phyloP scores from a whole-genome alignment of 2,888 invertebrate species.

The Cephalotes varians region DNA sequence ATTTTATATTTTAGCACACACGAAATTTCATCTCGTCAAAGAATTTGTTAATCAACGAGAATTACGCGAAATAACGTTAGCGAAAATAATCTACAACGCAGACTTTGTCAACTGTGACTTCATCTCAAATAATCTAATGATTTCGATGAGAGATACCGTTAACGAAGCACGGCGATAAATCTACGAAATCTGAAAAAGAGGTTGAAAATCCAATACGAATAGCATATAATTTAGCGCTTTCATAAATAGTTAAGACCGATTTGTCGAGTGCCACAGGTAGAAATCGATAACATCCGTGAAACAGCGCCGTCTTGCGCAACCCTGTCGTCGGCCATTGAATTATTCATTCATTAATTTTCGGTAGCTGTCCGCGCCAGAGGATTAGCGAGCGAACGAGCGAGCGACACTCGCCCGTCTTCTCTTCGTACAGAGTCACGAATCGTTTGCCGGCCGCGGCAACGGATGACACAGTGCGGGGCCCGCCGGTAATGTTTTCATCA shows the following conservation, averaged over 20 bases:
- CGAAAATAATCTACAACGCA: not conserved
- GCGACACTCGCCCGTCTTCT: not conserved
- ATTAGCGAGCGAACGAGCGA: not conserved
- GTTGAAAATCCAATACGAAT: conserved; percentile 6
- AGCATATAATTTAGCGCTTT: conserved; percentile 23
- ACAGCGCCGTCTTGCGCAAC: conserved; percentile 44
- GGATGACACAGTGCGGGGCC: conserved; percentile 20
- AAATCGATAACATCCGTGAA: conserved; percentile 40
- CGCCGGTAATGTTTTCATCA: conserved; percentile 74
- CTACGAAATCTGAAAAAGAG: conserved; percentile 6
- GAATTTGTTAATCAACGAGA: not conserved
- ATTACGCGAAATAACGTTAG: not conserved
- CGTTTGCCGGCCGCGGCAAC: not conserved
- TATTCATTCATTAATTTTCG: conserved; percentile 60
- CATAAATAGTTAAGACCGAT: conserved; percentile 38
- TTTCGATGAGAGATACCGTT: not conserved
- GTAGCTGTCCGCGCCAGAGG: conserved; percentile 21
- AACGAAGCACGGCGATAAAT: conserved; percentile 33
- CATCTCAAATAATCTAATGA: not conserved
- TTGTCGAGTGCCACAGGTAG: conserved; percentile 41
- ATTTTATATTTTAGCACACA: not conserved
- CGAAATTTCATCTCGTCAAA: not conserved
- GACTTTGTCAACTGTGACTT: not conserved
- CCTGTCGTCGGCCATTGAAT: conserved; percentile 48
- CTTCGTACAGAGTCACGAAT: conserved; percentile 1